Conservation (phyloP, 2,797 vertebrate species). For the Sus cebifrons region DNA sequence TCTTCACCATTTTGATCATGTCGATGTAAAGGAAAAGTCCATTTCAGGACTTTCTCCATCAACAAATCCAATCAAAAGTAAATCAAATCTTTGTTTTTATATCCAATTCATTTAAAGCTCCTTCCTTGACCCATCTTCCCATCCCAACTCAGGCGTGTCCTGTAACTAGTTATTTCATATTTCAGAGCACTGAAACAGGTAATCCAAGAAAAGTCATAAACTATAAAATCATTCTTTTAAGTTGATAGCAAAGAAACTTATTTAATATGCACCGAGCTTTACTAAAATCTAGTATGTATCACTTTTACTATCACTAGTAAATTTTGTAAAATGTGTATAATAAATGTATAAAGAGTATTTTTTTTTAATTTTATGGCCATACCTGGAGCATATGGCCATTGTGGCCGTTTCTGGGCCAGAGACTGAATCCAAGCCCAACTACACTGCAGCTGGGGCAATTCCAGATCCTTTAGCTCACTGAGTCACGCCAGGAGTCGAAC, state of each 20-base stretch:
- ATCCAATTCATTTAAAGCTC: constrained; percentile 19
- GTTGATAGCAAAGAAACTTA: neutral
- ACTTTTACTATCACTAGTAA: neutral
- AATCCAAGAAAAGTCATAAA: neutral
- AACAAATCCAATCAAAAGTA: neutral
- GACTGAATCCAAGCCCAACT: no score
- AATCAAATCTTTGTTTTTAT: neutral
- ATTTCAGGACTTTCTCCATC: neutral
- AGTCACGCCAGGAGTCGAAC: no score
- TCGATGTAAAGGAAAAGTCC: neutral
- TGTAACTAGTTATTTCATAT: neutral
- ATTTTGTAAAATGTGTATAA: neutral
- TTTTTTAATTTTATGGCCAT: no score
- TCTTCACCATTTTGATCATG: neutral
- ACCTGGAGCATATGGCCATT: no score
- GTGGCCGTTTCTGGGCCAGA: no score
- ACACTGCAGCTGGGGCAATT: no score
- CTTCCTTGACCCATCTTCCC: neutral
- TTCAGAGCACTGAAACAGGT: neutral
- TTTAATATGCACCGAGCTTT: neutral
- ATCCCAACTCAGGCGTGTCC: neutral
- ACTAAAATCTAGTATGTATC: neutral
- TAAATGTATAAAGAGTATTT: neutral
- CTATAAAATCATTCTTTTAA: neutral
- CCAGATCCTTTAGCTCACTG: no score